A percentile compares a stretch with the other conserved stretches of the same genome.
Evolutionary conservation across 1,140 invertebrate species (phyloP).

Genomic region (Apis laboriosa): DNA sequence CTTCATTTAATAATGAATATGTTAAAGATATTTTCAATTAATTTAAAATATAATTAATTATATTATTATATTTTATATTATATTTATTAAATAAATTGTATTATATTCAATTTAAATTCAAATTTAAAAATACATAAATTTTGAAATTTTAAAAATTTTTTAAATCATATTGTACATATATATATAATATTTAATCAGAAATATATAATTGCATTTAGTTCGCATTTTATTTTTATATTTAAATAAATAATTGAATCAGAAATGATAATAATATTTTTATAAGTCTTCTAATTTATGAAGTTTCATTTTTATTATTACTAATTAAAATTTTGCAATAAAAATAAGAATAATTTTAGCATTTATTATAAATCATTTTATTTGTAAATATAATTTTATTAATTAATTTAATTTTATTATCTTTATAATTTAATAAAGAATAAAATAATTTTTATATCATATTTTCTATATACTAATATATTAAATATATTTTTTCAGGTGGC

Average conservation of each 20-base stretch:
- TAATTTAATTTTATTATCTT: no score
- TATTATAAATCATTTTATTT: no score
- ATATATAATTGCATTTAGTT: neutral
- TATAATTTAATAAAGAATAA: no score
- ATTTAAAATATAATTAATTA: neutral
- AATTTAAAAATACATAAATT: neutral
- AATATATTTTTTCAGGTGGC: slow-evolving; percentile 74
- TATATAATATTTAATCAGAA: neutral
- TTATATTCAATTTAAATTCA: neutral
- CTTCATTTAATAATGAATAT: neutral
- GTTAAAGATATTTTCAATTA: neutral
- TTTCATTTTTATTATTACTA: no score
- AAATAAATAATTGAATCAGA: neutral
- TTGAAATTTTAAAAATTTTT: neutral
- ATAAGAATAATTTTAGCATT: no score
- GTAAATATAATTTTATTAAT: no score
- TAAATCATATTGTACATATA: neutral
- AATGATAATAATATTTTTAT: neutral
- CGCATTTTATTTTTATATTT: neutral
- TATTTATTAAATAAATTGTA: neutral
- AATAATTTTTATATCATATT: no score
- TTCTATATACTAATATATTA: neutral
- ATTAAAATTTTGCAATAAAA: no score
- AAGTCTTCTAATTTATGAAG: neutral
- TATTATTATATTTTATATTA: no score